These are phyloP conservation scores for Darevskia nairensis DNA, from an alignment of 2,797 vertebrate genomes.

Conservation along the genomic window DNA sequence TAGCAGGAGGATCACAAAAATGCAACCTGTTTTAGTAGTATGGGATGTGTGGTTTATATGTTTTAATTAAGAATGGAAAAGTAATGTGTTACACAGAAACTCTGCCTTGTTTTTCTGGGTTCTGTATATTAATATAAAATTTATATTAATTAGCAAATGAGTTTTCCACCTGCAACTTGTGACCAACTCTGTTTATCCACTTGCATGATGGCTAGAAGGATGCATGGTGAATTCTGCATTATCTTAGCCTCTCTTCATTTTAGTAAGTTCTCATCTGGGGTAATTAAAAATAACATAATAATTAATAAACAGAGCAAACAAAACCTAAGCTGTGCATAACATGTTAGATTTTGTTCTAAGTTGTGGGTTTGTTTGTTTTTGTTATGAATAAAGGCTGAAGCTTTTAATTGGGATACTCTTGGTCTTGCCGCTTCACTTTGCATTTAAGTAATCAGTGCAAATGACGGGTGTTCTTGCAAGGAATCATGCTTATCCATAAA, in stretches of 20 bases:
- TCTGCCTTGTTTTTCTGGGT: background rate
- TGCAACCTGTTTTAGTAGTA: constrained; percentile 83
- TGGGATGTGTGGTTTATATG: constrained; percentile 64
- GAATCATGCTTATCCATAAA: constrained; percentile 15
- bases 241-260: constrained; percentile 53
- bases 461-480: constrained; percentile 62
- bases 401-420: constrained; percentile 67
- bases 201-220: constrained; percentile 38
- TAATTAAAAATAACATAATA: constrained; percentile 40
- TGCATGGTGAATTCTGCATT: constrained; percentile 37
- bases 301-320: constrained; percentile 35
- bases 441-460: constrained; percentile 60
- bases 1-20: constrained; percentile 79
- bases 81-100: constrained; percentile 58
- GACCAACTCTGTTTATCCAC: constrained; percentile 46
- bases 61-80: constrained; percentile 73
- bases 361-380: constrained; percentile 21
- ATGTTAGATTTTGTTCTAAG: constrained; percentile 52
- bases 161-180: constrained; percentile 13
- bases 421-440: constrained; percentile 62
- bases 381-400: constrained; percentile 47
- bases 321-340: constrained; percentile 49
- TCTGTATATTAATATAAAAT: constrained; percentile 18
- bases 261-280: constrained; percentile 47
- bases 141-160: constrained; percentile 53